These are phyloP conservation scores for Chaitophorus viminalis DNA, from an alignment of 2,888 invertebrate species.

Conservation along the genomic window DNA sequence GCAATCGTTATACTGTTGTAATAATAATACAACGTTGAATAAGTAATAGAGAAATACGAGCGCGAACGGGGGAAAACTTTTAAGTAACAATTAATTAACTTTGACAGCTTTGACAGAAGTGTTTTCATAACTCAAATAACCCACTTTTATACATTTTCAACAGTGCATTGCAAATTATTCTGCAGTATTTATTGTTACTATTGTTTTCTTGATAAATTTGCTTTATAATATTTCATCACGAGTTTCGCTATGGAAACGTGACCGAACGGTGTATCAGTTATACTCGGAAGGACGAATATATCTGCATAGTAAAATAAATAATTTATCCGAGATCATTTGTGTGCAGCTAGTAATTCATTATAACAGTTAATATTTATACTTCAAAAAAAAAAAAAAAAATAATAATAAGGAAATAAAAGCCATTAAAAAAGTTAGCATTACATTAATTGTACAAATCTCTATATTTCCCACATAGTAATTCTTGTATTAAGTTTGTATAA, in stretches of 20 bases:
- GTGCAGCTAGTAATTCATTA: too few relatives aligned
- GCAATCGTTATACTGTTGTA: not conserved
- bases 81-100: not conserved
- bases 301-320: not conserved
- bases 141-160: not conserved
- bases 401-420: not conserved
- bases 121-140: not conserved
- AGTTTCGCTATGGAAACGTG: too few relatives aligned
- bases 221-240: not conserved
- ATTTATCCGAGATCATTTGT: not conserved
- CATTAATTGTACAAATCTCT: not conserved
- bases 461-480: not conserved
- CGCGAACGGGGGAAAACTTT: not conserved
- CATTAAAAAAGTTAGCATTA: not conserved
- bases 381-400: not conserved
- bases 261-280: too few relatives aligned
- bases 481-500: not conserved
- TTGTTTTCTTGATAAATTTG: not conserved
- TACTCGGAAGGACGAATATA: too few relatives aligned
- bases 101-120: not conserved
- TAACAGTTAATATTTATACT: not conserved
- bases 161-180: not conserved
- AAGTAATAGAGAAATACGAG: not conserved
- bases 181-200: not conserved
- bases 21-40: not conserved